Base-by-base conservation (phyloP, 2,888 invertebrate genomes). In the Lymantria monacha region DNA sequence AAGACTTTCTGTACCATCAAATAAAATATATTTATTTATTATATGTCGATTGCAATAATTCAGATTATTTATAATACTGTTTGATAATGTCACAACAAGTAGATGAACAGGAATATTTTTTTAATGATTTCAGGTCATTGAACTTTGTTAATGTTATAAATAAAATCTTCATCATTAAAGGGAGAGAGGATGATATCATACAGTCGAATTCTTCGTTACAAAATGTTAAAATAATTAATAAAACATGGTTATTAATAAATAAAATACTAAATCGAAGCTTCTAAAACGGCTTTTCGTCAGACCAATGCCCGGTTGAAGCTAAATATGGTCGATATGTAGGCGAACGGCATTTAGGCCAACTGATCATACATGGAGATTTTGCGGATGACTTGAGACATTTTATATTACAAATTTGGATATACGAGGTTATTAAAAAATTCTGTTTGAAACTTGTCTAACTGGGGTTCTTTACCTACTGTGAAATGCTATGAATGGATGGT, bases 291-390 rank as follows among this genome's bases (percentile, higher is more conserved):
- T 62, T 63, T 69, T 72, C 63, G 76, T 70, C 61, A 74, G 79
- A 72, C 78, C 84, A 79, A 72, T 79, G 80, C 73, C 79, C 69
- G 69, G 69, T 5, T 70, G 70, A 70, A 66, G 57, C 74, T 74
- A 59, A 69, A 84, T 81, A 84, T 70, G 85, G 87, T 30, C 57
- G 38, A 58, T 47, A 59, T 55, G 90, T 90, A 85, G 90, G 90
- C 81, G 90, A 85, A 79, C 83, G 66, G 76, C 85, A 86, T 87
- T 85, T 81, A 71, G 77, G 74, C 63, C 69, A 63, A 70, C 66
- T 63, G 70, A 69, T 69, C 69, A 64, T 72, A 74, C 70, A 74
- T 76, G 74, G 79, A 66, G 50, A 76, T 77, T 79, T 77, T 63
- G 74, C 74, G 65, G 74, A 76, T 70, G 68, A 69, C 75, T 79